Evolutionary conservation across 2,797 vertebrate genomes (phyloP).

Genomic region (Australoheros facetus): DNA sequence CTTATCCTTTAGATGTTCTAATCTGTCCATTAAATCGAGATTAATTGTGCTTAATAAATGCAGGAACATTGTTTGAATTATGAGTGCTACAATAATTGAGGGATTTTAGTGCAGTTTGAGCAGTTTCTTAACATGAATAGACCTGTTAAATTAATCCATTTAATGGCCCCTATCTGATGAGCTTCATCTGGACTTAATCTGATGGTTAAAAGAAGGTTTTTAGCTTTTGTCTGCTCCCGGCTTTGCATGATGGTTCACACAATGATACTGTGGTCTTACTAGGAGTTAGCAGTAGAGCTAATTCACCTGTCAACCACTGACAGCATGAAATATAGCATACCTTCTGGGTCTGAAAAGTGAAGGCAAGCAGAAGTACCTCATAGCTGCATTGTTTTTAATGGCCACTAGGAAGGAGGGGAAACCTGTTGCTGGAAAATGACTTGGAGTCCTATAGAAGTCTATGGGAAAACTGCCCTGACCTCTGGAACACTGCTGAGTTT

Average conservation of each 20-base stretch:
- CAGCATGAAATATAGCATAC: background rate
- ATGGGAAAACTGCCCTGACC: background rate
- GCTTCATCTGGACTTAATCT: constrained; percentile 23
- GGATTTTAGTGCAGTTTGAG: background rate
- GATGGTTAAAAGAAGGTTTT: background rate
- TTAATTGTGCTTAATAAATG: background rate
- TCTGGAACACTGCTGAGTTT: too few relatives aligned
- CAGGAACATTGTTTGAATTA: constrained; percentile 2
- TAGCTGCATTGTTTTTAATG: background rate
- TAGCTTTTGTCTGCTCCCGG: background rate
- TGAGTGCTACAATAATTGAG: background rate
- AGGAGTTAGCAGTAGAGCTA: background rate
- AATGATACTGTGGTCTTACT: background rate
- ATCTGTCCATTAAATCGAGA: background rate
- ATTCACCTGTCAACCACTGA: background rate
- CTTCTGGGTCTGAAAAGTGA: background rate
- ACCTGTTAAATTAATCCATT: constrained; percentile 7
- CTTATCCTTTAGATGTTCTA: background rate
- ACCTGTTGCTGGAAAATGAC: too few relatives aligned
- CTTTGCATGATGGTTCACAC: background rate
- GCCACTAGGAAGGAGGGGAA: background rate
- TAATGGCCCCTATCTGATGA: constrained; percentile 5
- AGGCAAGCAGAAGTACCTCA: background rate
- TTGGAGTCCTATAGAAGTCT: background rate
- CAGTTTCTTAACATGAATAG: constrained; percentile 10